A percentile compares a stretch with the other conserved stretches of the same genome.
Conservation (phyloP, 2,113 vertebrate species). For the Montifringilla adamsi region DNA sequence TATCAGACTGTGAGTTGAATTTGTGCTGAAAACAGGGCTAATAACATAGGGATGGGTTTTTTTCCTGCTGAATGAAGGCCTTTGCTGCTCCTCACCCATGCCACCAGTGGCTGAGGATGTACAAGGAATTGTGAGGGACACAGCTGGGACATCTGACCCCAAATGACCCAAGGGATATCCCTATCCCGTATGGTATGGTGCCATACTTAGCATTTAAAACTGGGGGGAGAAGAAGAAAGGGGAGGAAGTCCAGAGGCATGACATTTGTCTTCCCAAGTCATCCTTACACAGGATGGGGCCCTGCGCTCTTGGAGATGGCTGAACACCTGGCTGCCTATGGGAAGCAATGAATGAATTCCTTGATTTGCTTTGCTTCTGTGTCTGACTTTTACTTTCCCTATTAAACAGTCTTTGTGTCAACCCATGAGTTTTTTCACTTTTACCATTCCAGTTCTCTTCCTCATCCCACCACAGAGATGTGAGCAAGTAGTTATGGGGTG, state of each 20-base stretch:
- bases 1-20: neutral
- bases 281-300: neutral
- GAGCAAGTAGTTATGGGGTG: neutral
- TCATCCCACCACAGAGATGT: rapidly evolving
- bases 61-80: neutral
- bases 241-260: neutral
- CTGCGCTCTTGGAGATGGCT: neutral
- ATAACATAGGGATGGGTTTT: neutral
- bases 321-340: neutral
- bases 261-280: neutral
- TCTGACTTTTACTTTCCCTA: neutral
- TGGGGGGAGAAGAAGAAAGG: neutral
- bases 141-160: neutral
- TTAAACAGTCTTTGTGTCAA: neutral
- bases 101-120: neutral
- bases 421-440: neutral
- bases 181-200: rapidly evolving
- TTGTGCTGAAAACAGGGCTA: neutral
- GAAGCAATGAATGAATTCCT: neutral
- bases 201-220: neutral
- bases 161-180: neutral
- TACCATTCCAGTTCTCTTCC: neutral
- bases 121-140: neutral
- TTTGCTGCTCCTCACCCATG: neutral
- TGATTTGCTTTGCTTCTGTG: neutral